Conservation (phyloP, 1,140 invertebrate species). For the Radopholus similis region DNA sequence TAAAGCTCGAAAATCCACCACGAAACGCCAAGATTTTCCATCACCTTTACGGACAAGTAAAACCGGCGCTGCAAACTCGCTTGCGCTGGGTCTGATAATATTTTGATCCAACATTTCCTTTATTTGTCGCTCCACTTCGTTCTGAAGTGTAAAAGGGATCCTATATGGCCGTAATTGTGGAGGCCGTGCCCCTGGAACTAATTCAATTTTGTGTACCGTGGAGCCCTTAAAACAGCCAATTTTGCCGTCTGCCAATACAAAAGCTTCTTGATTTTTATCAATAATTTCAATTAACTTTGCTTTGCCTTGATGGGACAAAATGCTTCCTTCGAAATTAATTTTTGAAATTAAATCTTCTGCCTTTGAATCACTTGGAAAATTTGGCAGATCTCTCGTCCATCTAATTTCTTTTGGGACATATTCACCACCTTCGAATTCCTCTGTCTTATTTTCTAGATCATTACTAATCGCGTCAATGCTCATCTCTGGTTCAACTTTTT, state of each 20-base stretch:
- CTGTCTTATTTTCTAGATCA: too few species aligned
- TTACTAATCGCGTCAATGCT: too few species aligned
- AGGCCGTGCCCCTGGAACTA: neutral
- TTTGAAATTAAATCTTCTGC: too few species aligned
- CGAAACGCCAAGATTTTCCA: slow-evolving; percentile 6
- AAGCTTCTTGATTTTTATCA: neutral
- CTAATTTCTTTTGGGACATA: too few species aligned
- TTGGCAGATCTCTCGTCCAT: too few species aligned
- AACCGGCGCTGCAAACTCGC: neutral
- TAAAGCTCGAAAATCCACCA: slow-evolving; percentile 13
- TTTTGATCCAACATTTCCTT: slow-evolving; percentile 12
- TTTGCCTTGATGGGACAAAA: too few species aligned
- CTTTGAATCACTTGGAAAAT: too few species aligned
- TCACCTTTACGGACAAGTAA: neutral
- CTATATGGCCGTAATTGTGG: neutral
- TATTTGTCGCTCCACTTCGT: neutral
- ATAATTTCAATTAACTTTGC: neutral
- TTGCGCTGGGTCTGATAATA: neutral
- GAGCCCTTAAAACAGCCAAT: neutral
- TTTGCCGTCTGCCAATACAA: neutral
- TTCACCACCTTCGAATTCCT: too few species aligned
- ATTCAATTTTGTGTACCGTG: neutral
- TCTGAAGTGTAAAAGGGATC: neutral
- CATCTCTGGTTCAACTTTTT: too few species aligned
- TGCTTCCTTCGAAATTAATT: too few species aligned